phyloP scores from a whole-genome alignment of 1,140 invertebrate genomes.

The Atopsyche davidsoni region DNA sequence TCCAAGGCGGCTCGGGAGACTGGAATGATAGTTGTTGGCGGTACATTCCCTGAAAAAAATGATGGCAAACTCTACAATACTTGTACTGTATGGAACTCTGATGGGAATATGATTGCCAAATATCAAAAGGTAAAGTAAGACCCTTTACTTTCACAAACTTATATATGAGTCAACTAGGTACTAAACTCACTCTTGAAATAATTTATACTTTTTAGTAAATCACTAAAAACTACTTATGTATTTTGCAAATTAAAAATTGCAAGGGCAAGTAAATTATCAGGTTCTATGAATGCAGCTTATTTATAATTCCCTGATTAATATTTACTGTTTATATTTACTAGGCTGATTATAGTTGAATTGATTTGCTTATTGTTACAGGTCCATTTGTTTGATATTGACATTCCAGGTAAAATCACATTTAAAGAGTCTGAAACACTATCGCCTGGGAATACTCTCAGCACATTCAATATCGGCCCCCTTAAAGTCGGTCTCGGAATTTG shows the following conservation, averaged over 20 bases:
- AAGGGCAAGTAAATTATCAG: too few relatives aligned
- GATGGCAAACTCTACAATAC: constrained; percentile 77
- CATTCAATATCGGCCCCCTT: constrained; percentile 65
- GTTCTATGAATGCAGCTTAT: too few relatives aligned
- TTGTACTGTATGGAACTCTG: constrained; percentile 78
- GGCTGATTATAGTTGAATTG: too few relatives aligned
- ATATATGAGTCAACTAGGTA: too few relatives aligned
- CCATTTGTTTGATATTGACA: constrained; percentile 94
- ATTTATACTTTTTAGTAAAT: too few relatives aligned
- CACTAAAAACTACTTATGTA: too few relatives aligned
- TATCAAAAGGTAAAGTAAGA: constrained; percentile 62
- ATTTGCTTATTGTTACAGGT: constrained; percentile 50
- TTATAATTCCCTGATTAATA: too few relatives aligned
- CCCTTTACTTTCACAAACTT: too few relatives aligned
- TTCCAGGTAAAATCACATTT: constrained; percentile 88
- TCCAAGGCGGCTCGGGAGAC: constrained; percentile 71
- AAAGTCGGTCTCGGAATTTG: constrained; percentile 90
- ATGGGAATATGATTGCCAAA: constrained; percentile 68
- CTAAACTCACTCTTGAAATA: too few relatives aligned
- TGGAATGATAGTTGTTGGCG: constrained; percentile 78
- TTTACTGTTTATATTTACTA: too few relatives aligned
- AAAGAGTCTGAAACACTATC: constrained; percentile 82
- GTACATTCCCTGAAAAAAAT: constrained; percentile 78
- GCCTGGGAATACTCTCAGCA: constrained; percentile 69
- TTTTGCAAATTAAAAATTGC: too few relatives aligned